Conservation (phyloP, 2,113 vertebrate genomes). For the Nothoprocta pentlandii region DNA sequence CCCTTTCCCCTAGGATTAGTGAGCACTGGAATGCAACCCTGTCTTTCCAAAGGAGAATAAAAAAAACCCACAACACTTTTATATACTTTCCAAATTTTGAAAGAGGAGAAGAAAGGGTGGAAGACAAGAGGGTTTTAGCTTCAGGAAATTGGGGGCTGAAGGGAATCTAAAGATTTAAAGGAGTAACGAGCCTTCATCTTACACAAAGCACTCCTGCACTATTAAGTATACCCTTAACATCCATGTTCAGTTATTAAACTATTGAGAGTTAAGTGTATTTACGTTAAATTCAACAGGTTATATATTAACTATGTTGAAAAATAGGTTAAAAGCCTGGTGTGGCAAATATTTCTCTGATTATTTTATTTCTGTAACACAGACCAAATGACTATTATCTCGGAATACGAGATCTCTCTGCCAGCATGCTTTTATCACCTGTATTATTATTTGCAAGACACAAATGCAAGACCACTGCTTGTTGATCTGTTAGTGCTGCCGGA, state of each 20-base stretch:
- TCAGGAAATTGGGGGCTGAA: not conserved
- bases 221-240: not conserved
- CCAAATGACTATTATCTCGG: not conserved
- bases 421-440: not conserved
- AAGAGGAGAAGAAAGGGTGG: constrained; percentile 34
- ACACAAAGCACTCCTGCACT: not conserved
- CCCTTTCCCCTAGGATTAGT: constrained; percentile 23
- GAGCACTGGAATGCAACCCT: constrained; percentile 45
- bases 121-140: constrained; percentile 20
- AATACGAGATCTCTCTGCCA: not conserved
- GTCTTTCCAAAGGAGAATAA: constrained; percentile 35
- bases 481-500: not conserved
- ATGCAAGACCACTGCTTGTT: not conserved
- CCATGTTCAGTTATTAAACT: not conserved
- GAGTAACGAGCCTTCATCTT: not conserved
- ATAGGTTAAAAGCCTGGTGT: not conserved
- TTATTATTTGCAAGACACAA: not conserved
- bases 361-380: not conserved
- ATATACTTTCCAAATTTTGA: constrained; percentile 12
- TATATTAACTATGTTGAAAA: not conserved
- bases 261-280: not conserved
- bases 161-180: constrained; percentile 23
- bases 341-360: not conserved
- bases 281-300: not conserved
- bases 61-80: constrained; percentile 23